Percentiles rank a stretch among this genome's conserved stretches.
phyloP scores from a whole-genome alignment of 2,888 invertebrate species.

The Odontothrips loti region DNA sequence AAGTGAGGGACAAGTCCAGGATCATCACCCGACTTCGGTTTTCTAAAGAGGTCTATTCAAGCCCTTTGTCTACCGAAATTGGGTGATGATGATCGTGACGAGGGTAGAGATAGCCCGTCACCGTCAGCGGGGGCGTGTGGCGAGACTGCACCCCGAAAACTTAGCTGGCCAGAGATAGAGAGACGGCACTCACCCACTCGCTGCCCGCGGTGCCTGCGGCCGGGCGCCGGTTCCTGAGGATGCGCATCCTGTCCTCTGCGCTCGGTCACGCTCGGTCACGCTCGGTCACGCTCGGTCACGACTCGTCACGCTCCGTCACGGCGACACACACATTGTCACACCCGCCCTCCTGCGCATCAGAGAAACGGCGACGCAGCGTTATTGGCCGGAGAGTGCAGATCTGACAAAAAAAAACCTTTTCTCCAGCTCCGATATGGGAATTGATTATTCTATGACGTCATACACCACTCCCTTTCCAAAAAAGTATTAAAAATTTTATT shows the following conservation, averaged over 20 bases:
- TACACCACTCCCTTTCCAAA: background rate
- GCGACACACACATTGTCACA: background rate
- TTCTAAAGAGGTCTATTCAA: too few species aligned
- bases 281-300: background rate
- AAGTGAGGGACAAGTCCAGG: too few species aligned
- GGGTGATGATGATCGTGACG: too few species aligned
- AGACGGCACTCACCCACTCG: background rate
- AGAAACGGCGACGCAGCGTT: background rate
- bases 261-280: background rate
- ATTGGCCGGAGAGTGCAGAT: background rate
- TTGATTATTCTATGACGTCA: background rate
- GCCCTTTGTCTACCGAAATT: too few species aligned
- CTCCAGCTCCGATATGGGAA: background rate
- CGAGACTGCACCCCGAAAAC: too few species aligned
- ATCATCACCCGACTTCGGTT: too few species aligned
- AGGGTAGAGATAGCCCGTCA: too few species aligned
- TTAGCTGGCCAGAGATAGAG: too few species aligned
- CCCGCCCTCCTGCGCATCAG: background rate
- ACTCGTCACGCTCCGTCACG: background rate
- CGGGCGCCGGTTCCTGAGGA: conserved; percentile 18
- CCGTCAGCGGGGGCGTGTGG: too few species aligned
- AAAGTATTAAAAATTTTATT: too few species aligned
- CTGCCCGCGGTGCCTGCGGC: background rate
- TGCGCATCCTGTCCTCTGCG: background rate
- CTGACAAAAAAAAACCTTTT: background rate